These are phyloP conservation scores for Aptenodytes forsteri DNA, from an alignment of 2,113 vertebrate genomes.

Conservation along the genomic window DNA sequence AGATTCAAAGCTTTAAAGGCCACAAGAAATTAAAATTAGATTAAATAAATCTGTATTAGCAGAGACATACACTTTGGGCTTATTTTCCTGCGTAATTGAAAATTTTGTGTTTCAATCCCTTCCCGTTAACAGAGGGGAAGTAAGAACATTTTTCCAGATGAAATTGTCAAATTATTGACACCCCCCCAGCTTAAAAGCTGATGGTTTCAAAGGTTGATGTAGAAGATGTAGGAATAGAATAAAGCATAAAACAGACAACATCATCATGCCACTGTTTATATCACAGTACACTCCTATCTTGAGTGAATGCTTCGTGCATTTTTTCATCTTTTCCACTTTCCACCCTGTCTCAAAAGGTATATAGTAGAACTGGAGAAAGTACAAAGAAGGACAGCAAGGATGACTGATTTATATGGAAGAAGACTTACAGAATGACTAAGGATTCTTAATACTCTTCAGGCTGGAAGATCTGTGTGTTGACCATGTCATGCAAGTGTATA, in stretches of 20 bases:
- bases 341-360: not conserved
- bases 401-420: not conserved
- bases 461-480: not conserved
- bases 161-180: not conserved
- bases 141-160: not conserved
- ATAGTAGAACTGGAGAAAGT: not conserved
- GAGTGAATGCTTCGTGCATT: not conserved
- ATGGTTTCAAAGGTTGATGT: not conserved
- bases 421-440: not conserved
- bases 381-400: not conserved
- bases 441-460: not conserved
- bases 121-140: not conserved
- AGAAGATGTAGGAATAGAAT: not conserved
- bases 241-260: not conserved
- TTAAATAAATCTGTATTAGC: not conserved
- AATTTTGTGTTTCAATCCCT: not conserved
- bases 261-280: not conserved
- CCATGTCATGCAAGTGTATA: not conserved
- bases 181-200: not conserved
- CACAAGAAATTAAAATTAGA: not conserved
- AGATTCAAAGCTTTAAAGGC: not conserved
- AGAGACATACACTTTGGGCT: not conserved
- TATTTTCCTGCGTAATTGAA: not conserved
- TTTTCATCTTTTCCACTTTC: not conserved
- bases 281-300: not conserved